Base-by-base conservation (phyloP, 2,113 vertebrate species). In the Pelobates fuscus region DNA sequence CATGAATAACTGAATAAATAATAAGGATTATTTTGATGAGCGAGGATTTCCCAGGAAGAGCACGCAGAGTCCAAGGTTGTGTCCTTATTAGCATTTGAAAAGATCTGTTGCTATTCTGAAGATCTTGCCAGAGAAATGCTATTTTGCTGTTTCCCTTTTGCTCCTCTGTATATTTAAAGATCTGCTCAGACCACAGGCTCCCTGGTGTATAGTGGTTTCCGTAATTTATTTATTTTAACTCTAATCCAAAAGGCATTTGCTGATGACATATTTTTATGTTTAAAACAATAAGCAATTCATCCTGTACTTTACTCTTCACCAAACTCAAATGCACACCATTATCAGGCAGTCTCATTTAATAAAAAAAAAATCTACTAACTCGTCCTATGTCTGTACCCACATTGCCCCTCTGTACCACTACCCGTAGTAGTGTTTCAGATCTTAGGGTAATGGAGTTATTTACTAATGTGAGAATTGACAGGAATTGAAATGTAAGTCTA, bases 51-150 rank as follows among this genome's bases (percentile, higher is more conserved):
- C 84, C 81, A 81, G 83, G 55, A 70, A 85, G 85, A 78, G 70
- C 68, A 80, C 86, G 82, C 82, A 81, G 6, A 72, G 69, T 79
- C 81, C 67, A 81, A 80, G 72, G 84, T 81, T 82, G 78, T 82
- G 78, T 78, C 80, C 61, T 79, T 81, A 81, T 84, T 84, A 88
- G 70, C 70, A 82, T 90, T 85, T 88, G 80, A 73, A 85, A 81
- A 80, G 81, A 79, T 66, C 81, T 70, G 63, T 77, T 78, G 76
- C 80, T 58, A 27, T 69, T 80, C 64, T 82, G 46, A 29, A 67
- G 63, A 55, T 77, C 20, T 5, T 78, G 80, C 80, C 84, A 83
- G 77, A 25, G 67, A 83, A 82, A 80, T 82, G 76, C 74, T 76
- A 26, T 82, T 70, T 30, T 44, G 23, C 15, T 44, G 57, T 60